A percentile compares a stretch with the other conserved stretches of the same genome.
phyloP scores from a whole-genome alignment of 2,113 vertebrate species.

The Aegypius monachus region DNA sequence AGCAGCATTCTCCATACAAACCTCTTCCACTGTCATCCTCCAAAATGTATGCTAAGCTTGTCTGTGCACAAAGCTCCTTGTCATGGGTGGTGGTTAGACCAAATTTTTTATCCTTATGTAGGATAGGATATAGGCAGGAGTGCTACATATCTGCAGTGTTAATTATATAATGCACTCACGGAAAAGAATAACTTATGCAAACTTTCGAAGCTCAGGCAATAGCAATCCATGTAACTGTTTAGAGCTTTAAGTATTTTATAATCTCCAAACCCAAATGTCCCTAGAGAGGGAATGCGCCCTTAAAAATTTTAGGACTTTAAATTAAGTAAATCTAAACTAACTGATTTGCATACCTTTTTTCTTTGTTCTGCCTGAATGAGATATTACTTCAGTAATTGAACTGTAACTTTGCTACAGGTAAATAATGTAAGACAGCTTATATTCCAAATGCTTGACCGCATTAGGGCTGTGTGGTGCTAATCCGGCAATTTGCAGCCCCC shows the following conservation, averaged over 20 bases:
- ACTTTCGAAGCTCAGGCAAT: neutral
- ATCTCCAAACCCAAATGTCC: neutral
- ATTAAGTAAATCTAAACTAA: conserved; percentile 12
- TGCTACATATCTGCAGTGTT: neutral
- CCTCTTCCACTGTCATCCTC: neutral
- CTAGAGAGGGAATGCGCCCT: neutral
- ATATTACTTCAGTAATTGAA: conserved; percentile 43
- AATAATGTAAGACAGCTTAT: conserved; percentile 15
- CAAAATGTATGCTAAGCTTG: neutral
- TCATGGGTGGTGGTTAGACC: neutral
- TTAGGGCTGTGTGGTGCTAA: neutral
- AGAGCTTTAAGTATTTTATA: neutral
- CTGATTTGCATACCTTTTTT: neutral
- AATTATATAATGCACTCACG: neutral
- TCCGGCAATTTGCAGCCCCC: neutral
- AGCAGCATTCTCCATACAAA: neutral
- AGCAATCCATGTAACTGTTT: neutral
- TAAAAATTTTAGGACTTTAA: neutral
- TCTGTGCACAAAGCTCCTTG: neutral
- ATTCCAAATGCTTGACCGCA: neutral
- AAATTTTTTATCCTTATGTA: neutral
- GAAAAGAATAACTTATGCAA: neutral
- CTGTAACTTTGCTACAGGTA: conserved; percentile 27
- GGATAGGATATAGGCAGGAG: neutral
- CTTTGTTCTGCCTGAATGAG: conserved; percentile 38